Percentiles rank a stretch among this genome's conserved stretches.
Evolutionary conservation across 1,140 invertebrate genomes (phyloP).

Genomic region (Cepaea nemoralis): DNA sequence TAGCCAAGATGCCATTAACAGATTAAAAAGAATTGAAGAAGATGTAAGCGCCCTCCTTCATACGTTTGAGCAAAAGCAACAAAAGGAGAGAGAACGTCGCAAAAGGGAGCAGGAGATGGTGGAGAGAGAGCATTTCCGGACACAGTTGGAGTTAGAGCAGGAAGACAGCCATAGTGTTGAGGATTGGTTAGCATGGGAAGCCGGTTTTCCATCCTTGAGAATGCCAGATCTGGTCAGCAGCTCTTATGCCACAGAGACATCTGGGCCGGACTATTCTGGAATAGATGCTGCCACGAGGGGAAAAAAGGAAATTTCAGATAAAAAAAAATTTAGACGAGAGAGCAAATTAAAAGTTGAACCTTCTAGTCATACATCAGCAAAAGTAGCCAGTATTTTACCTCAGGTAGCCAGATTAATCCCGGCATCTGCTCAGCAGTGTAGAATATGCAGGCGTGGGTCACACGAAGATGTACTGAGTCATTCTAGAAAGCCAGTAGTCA

Average conservation of each 20-base stretch:
- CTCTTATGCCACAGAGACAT: constrained; percentile 23
- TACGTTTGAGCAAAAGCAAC: constrained; percentile 52
- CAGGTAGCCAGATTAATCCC: neutral
- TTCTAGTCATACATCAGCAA: neutral
- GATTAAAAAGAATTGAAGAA: constrained; percentile 58
- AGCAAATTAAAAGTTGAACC: neutral
- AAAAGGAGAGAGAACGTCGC: constrained; percentile 70
- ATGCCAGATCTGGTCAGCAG: constrained; percentile 33
- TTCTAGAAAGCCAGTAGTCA: neutral
- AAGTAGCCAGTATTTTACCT: neutral
- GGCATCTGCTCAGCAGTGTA: neutral
- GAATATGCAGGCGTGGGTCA: neutral
- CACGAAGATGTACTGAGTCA: constrained; percentile 5
- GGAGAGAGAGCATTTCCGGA: constrained; percentile 77
- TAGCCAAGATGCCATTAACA: constrained; percentile 56
- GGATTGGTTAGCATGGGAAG: constrained; percentile 57
- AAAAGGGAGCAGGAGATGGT: constrained; percentile 75
- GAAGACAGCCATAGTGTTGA: constrained; percentile 74
- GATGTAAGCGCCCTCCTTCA: constrained; percentile 57
- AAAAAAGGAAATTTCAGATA: neutral
- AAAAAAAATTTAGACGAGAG: neutral
- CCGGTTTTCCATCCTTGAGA: neutral
- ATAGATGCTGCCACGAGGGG: neutral
- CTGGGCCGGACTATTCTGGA: neutral
- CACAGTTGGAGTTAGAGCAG: constrained; percentile 78